Percentiles rank a stretch among this genome's conserved stretches.
phyloP scores from a whole-genome alignment of 1,140 invertebrate species.

The Orchestia grillus region DNA sequence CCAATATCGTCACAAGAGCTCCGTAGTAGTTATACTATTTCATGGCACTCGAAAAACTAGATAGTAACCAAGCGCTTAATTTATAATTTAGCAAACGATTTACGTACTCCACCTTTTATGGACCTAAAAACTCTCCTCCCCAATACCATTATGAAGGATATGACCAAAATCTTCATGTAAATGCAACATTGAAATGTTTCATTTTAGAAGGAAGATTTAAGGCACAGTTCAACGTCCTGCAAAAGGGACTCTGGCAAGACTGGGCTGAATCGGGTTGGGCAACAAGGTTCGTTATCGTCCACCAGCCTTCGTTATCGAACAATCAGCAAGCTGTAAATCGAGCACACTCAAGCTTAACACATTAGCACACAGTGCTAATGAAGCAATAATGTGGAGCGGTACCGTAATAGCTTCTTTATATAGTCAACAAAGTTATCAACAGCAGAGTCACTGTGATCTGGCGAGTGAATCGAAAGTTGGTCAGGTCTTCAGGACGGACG shows the following conservation, averaged over 20 bases:
- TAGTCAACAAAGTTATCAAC: slow-evolving; percentile 49
- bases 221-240: not conserved
- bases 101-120: not conserved
- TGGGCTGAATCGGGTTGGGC: not conserved
- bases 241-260: not conserved
- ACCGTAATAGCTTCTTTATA: slow-evolving; percentile 18
- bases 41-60: not conserved
- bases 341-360: not conserved
- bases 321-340: slow-evolving; percentile 48
- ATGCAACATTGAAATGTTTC: not conserved
- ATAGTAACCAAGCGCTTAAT: not conserved
- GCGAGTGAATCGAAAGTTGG: not conserved
- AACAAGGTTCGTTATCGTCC: slow-evolving; percentile 10
- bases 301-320: slow-evolving; percentile 3
- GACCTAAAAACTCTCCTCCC: not conserved
- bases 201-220: not conserved
- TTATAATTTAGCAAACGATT: not conserved
- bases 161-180: not conserved
- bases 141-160: not conserved
- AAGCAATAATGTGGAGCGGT: slow-evolving; percentile 9
- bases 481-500: not conserved
- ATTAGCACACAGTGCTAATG: slow-evolving; percentile 17
- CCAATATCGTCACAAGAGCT: not conserved
- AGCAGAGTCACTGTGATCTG: not conserved
- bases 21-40: not conserved